Evolutionary conservation across 1,140 invertebrate species (phyloP).

Genomic region (Telenomus remus): DNA sequence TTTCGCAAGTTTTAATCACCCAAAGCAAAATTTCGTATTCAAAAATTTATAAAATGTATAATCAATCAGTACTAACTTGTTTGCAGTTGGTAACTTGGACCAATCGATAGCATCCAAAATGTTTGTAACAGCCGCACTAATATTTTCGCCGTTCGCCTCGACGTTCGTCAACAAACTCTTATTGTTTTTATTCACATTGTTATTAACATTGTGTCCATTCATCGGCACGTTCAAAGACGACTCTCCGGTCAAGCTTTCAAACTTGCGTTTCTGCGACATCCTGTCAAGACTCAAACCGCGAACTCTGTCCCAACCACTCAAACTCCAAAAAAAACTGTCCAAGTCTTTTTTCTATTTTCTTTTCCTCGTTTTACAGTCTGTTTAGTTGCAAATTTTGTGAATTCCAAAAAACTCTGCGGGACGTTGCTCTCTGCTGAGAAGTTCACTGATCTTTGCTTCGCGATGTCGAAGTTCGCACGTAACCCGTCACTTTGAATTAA

Average conservation of each 20-base stretch:
- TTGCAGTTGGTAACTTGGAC: slow-evolving; percentile 86
- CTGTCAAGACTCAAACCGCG: neutral
- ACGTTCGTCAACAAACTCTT: neutral
- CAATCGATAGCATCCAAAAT: slow-evolving; percentile 89
- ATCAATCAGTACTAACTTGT: slow-evolving; percentile 82
- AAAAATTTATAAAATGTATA: no score
- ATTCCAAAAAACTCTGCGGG: slow-evolving; percentile 34
- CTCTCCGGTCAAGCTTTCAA: slow-evolving; percentile 56
- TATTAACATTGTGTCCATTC: slow-evolving; percentile 45
- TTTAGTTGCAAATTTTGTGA: no score
- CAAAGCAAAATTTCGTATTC: no score
- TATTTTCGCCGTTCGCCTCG: slow-evolving; percentile 73
- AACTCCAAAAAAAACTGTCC: neutral
- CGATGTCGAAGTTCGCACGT: slow-evolving; percentile 54
- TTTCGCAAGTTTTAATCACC: no score
- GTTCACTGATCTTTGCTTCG: slow-evolving; percentile 54
- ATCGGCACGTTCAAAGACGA: slow-evolving; percentile 30
- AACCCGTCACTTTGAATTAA: slow-evolving; percentile 58
- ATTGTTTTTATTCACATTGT: slow-evolving; percentile 30
- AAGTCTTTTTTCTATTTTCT: no score
- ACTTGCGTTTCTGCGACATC: slow-evolving; percentile 51
- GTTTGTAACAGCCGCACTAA: slow-evolving; percentile 84
- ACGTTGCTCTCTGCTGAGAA: slow-evolving; percentile 41
- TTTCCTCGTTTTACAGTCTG: no score
- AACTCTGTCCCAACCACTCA: neutral